phyloP scores from a whole-genome alignment of 2,888 invertebrate species.

The Mermis nigrescens region DNA sequence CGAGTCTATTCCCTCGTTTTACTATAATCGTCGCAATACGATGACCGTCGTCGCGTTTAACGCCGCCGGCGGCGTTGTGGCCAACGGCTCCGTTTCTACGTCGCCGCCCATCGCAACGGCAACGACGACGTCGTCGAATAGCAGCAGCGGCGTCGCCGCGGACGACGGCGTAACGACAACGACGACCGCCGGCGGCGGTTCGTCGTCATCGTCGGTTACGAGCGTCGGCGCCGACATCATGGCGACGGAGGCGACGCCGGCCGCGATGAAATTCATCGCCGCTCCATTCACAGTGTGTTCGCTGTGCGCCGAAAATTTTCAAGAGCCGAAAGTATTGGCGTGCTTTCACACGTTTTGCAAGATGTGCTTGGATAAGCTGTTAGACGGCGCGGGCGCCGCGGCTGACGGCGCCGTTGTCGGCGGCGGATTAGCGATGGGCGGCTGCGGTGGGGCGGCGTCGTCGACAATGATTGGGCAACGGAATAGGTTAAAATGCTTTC shows the following conservation, averaged over 20 bases:
- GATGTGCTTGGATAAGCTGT: slow-evolving; percentile 53
- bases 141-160: not conserved
- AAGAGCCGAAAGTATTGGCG: slow-evolving; percentile 53
- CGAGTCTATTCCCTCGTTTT: too few species aligned
- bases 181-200: not conserved
- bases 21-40: too few species aligned
- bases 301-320: slow-evolving; percentile 54
- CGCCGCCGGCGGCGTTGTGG: too few species aligned
- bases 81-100: too few species aligned
- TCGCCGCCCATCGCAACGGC: too few species aligned
- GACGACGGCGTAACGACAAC: not conserved
- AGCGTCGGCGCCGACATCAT: not conserved
- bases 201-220: not conserved
- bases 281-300: slow-evolving; percentile 39
- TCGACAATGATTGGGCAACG: too few species aligned
- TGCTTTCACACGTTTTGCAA: slow-evolving; percentile 69
- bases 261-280: not conserved
- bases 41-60: too few species aligned
- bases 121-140: not conserved
- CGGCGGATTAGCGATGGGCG: too few species aligned
- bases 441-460: too few species aligned
- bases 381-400: too few species aligned
- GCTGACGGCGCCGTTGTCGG: too few species aligned
- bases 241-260: not conserved
- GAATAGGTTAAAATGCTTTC: too few species aligned